Percentiles rank a stretch among this genome's conserved stretches.
phyloP scores from a whole-genome alignment of 2,888 invertebrate species.

The Rhingia campestris region DNA sequence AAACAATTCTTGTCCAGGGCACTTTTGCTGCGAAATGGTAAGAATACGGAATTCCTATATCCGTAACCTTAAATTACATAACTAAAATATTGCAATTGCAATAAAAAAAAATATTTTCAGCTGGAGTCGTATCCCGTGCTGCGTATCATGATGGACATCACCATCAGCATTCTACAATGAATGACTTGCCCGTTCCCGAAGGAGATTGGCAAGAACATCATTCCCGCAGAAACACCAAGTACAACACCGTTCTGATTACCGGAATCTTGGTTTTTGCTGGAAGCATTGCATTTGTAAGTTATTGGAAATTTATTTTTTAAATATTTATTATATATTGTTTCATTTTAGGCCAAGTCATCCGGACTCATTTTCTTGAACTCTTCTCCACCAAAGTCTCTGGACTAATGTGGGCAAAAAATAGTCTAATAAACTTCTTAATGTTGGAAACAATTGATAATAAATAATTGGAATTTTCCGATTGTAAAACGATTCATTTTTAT shows the following conservation, averaged over 20 bases:
- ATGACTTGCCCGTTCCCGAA: slow-evolving; percentile 90
- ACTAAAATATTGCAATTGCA: slow-evolving; percentile 52
- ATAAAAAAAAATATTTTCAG: slow-evolving; percentile 68
- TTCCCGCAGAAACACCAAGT: slow-evolving; percentile 86
- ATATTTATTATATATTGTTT: background rate
- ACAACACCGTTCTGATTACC: slow-evolving; percentile 86
- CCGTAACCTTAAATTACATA: slow-evolving; percentile 79
- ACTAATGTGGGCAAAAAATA: slow-evolving; percentile 80
- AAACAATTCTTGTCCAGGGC: slow-evolving; percentile 78
- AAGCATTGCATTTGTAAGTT: slow-evolving; percentile 80
- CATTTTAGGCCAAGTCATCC: slow-evolving; percentile 85
- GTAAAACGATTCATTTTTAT: slow-evolving; percentile 7
- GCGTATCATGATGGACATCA: slow-evolving; percentile 77
- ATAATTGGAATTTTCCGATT: slow-evolving; percentile 26
- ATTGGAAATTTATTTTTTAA: slow-evolving; percentile 41
- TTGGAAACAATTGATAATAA: slow-evolving; percentile 44
- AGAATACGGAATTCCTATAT: slow-evolving; percentile 16
- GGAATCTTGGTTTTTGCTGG: slow-evolving; percentile 84
- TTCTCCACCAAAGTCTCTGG: slow-evolving; percentile 85
- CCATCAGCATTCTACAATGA: slow-evolving; percentile 84
- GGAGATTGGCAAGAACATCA: slow-evolving; percentile 90
- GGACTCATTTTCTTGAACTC: slow-evolving; percentile 87
- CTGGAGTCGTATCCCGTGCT: slow-evolving; percentile 80
- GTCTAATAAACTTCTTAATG: slow-evolving; percentile 21
- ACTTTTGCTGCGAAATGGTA: slow-evolving; percentile 80